A percentile compares a stretch with the other conserved stretches of the same genome.
These are phyloP conservation scores for Helicoverpa zea DNA, from an alignment of 1,140 invertebrate genomes.

Conservation along the genomic window DNA sequence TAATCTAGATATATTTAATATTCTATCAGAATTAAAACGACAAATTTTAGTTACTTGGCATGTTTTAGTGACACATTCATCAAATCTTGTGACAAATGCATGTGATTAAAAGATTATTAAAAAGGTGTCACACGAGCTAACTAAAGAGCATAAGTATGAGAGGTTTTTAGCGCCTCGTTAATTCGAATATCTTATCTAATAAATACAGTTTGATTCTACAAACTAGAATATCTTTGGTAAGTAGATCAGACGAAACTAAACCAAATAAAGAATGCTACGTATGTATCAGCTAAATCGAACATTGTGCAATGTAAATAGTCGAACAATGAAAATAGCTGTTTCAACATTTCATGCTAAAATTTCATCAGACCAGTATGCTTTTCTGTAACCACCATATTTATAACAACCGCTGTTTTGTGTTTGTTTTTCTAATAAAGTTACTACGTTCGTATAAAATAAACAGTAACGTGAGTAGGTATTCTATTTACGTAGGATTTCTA, in stretches of 20 bases:
- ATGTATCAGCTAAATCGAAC: constrained; percentile 26
- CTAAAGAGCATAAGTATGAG: neutral
- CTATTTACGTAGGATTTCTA: neutral
- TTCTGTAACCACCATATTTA: constrained; percentile 1
- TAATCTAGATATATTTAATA: neutral
- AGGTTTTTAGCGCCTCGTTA: constrained; percentile 10
- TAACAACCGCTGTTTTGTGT: neutral
- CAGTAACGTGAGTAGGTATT: neutral
- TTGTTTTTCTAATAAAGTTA: constrained; percentile 5
- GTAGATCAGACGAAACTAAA: constrained; percentile 27
- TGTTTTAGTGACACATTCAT: no score
- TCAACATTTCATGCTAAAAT: constrained; percentile 20
- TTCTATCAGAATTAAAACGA: neutral
- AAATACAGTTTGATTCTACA: neutral
- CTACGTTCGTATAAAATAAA: constrained; percentile 11
- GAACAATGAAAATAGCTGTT: constrained; percentile 22
- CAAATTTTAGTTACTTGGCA: neutral
- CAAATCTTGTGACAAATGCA: neutral
- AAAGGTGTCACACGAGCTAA: constrained; percentile 27
- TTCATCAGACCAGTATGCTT: neutral
- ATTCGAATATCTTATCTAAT: neutral
- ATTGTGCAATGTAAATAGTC: constrained; percentile 24
- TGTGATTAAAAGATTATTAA: constrained; percentile 27
- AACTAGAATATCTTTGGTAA: constrained; percentile 3
- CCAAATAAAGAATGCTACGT: constrained; percentile 35